Percentiles rank a stretch among this genome's conserved stretches.
These are phyloP conservation scores for Phodopus roborovskii DNA, from an alignment of 2,113 vertebrate genomes.

Conservation along the genomic window DNA sequence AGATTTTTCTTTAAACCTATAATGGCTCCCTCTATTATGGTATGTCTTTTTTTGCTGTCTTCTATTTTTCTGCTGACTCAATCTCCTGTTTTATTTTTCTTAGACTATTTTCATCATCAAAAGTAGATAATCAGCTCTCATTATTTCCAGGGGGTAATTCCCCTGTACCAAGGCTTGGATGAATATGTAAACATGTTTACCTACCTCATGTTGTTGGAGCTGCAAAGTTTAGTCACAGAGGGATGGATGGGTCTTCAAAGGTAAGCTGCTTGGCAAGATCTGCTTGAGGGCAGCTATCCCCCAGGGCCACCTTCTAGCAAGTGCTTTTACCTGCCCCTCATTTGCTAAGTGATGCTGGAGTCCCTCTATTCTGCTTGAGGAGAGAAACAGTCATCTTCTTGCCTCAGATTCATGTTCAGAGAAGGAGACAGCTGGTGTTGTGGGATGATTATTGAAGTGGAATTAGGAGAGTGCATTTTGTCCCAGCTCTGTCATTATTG, in stretches of 20 bases:
- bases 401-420: slow-evolving; percentile 5
- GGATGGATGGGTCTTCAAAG: not conserved
- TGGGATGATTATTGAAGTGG: not conserved
- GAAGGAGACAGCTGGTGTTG: not conserved
- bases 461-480: not conserved
- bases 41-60: no score
- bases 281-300: no score
- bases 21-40: no score
- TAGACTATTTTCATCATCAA: not conserved
- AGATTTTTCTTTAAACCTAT: no score
- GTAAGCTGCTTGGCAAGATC: not conserved
- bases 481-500: not conserved
- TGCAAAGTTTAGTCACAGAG: not conserved
- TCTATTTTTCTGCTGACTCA: no score
- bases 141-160: not conserved
- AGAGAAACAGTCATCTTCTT: not conserved
- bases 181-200: not conserved
- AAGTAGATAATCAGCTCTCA: not conserved
- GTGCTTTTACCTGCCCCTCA: not conserved
- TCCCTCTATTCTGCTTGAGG: not conserved
- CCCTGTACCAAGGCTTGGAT: not conserved
- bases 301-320: not conserved
- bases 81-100: no score
- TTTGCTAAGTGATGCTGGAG: not conserved
- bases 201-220: not conserved